Conservation (phyloP, 2,888 invertebrate species). For the Argyra leucocephala region DNA sequence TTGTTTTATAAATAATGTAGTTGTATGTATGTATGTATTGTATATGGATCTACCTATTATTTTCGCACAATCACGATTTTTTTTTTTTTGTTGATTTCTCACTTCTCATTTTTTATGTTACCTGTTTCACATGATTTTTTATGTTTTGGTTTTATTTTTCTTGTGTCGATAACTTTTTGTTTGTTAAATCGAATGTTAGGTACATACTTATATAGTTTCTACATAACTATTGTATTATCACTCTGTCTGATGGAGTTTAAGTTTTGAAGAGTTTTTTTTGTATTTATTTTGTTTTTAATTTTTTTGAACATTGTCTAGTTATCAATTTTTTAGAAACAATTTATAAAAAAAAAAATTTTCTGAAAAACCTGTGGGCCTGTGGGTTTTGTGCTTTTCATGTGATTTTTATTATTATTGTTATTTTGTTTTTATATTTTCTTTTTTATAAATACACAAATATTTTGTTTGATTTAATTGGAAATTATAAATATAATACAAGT, state of each 20-base stretch:
- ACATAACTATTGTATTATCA: no score
- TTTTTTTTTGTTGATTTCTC: background rate
- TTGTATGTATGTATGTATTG: no score
- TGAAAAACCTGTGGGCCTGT: background rate
- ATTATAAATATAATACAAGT: no score
- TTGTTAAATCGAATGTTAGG: background rate
- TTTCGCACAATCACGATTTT: background rate
- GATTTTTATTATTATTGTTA: background rate
- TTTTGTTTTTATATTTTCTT: background rate
- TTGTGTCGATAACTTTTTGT: background rate
- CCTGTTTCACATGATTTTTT: background rate
- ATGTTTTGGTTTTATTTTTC: background rate
- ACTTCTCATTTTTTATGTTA: background rate
- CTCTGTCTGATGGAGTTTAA: no score
- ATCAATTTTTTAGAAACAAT: background rate
- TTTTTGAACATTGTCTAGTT: background rate
- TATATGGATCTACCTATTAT: no score
- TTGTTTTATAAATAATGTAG: no score
- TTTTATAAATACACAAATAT: background rate
- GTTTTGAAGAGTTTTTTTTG: background rate
- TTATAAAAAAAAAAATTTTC: background rate
- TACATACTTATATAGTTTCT: background rate
- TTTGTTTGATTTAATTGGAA: no score
- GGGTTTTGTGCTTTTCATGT: background rate
- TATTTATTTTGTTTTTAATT: background rate